phyloP scores from a whole-genome alignment of 2,113 vertebrate species.

The Tetrao urogallus region DNA sequence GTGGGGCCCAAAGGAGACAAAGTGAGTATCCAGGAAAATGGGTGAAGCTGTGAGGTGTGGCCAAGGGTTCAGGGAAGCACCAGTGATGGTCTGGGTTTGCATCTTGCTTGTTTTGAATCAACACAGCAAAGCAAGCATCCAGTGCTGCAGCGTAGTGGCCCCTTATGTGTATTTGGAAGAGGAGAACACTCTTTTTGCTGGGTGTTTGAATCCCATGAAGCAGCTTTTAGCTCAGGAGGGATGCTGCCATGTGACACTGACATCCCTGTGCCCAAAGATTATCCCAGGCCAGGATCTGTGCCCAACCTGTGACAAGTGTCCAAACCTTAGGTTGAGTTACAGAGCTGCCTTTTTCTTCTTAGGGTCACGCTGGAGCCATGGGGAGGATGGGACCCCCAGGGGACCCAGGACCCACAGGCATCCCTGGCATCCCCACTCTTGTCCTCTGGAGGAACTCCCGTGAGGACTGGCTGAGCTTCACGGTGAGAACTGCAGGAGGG shows the following conservation, averaged over 20 bases:
- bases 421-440: conserved; percentile 81
- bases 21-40: conserved; percentile 62
- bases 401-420: conserved; percentile 76
- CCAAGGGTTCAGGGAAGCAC: background rate
- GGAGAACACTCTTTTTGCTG: background rate
- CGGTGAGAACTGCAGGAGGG: conserved; percentile 55
- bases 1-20: conserved; percentile 88
- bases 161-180: background rate
- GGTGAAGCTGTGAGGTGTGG: accelerated
- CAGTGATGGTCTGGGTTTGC: accelerated
- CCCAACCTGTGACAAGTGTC: background rate
- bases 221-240: background rate
- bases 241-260: background rate
- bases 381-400: conserved; percentile 78
- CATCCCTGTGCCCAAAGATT: no score
- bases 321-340: accelerated
- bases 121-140: background rate
- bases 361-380: conserved; percentile 81
- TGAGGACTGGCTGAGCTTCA: conserved; percentile 87
- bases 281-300: background rate
- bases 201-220: background rate
- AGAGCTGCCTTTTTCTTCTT: background rate
- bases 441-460: conserved; percentile 87
- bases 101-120: background rate
- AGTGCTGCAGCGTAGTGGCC: background rate